Conservation (phyloP, 2,797 vertebrate species). For the Cyprinodon diabolis region DNA sequence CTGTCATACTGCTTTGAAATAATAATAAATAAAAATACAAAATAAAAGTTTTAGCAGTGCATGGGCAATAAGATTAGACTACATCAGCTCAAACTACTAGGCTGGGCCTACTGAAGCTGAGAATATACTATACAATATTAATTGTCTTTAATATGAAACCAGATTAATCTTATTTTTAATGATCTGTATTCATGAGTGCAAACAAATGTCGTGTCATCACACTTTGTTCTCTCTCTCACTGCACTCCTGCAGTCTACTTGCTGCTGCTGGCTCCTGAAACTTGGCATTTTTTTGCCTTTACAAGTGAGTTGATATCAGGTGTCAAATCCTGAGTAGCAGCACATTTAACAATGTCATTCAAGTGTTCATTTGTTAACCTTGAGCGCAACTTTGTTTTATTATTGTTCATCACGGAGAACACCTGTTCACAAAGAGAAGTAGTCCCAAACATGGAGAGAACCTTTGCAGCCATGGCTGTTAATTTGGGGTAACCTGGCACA, state of each 20-base stretch:
- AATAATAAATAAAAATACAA: too few relatives aligned
- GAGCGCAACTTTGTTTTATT: conserved; percentile 3
- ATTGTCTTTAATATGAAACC: conserved; percentile 7
- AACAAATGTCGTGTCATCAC: conserved; percentile 6
- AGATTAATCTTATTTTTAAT: conserved; percentile 6
- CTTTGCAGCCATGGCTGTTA: too few relatives aligned
- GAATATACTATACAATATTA: too few relatives aligned
- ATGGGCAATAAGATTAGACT: too few relatives aligned
- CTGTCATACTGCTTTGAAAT: too few relatives aligned
- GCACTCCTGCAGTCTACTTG: conserved; percentile 9
- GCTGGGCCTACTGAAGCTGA: too few relatives aligned
- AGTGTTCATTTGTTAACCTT: not conserved
- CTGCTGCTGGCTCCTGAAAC: not conserved
- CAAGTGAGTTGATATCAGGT: not conserved
- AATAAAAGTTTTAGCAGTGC: too few relatives aligned
- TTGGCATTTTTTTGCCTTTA: too few relatives aligned
- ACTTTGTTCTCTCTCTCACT: conserved; percentile 4
- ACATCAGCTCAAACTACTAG: too few relatives aligned
- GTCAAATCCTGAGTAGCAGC: conserved; percentile 1
- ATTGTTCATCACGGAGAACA: conserved; percentile 3
- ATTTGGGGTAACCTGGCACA: too few relatives aligned
- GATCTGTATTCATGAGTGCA: conserved; percentile 4
- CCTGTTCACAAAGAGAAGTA: not conserved
- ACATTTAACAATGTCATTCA: not conserved
- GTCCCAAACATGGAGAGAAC: not conserved